phyloP scores from a whole-genome alignment of 2,797 vertebrate genomes.

The Bovichtus diacanthus region DNA sequence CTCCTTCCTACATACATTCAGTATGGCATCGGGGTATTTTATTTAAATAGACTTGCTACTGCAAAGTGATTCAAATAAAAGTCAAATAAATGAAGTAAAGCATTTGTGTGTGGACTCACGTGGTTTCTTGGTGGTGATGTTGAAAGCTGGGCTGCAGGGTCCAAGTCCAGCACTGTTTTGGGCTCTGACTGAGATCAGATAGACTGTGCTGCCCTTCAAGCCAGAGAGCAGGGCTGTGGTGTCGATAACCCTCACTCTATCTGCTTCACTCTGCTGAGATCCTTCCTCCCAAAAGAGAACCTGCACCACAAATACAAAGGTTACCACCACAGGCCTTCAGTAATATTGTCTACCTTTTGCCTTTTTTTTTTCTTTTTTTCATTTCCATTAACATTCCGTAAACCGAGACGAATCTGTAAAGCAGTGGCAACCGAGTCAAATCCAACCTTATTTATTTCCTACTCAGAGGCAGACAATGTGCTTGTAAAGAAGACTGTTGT shows the following conservation, averaged over 20 bases:
- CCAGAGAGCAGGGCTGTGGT: constrained; percentile 73
- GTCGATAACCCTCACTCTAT: constrained; percentile 66
- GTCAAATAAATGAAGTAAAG: background rate
- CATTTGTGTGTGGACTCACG: constrained; percentile 68
- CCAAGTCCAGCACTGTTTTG: constrained; percentile 83
- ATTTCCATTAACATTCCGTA: background rate
- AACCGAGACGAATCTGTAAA: background rate
- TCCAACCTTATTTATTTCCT: constrained; percentile 7
- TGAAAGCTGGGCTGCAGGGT: constrained; percentile 71
- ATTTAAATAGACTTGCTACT: background rate
- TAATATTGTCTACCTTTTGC: background rate
- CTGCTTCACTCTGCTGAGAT: constrained; percentile 57
- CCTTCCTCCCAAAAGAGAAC: constrained; percentile 80
- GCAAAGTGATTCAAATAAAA: background rate
- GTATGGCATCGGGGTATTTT: background rate
- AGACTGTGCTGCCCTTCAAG: constrained; percentile 78
- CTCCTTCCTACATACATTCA: background rate
- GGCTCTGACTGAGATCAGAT: constrained; percentile 81
- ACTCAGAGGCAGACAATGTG: background rate
- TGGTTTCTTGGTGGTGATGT: constrained; percentile 83
- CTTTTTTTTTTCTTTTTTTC: too few relatives aligned
- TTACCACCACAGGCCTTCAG: constrained; percentile 29
- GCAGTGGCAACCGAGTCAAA: background rate
- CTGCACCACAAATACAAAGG: constrained; percentile 56
- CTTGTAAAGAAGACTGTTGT: background rate